phyloP scores from a whole-genome alignment of 2,797 vertebrate species.

The Crypturellus tataupa region DNA sequence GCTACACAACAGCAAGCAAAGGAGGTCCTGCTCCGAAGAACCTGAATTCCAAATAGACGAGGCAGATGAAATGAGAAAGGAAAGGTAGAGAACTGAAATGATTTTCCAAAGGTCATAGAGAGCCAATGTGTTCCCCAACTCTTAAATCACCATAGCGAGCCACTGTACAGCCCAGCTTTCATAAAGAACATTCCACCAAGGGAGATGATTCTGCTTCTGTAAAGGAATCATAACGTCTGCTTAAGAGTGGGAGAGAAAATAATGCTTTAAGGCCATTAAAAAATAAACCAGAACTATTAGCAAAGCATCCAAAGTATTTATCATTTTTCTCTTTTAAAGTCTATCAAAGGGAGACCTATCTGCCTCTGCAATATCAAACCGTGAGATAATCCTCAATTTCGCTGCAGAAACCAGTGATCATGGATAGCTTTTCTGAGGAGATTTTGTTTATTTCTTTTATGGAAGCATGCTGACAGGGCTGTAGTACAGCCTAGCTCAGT shows the following conservation, averaged over 20 bases:
- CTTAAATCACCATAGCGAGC: not conserved
- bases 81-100: not conserved
- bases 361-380: not conserved
- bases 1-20: not conserved
- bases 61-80: not conserved
- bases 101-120: conserved; percentile 30
- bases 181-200: not conserved
- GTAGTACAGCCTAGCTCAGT: conserved; percentile 34
- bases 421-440: not conserved
- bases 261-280: conserved; percentile 17
- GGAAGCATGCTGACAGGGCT: conserved; percentile 29
- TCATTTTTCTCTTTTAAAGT: not conserved
- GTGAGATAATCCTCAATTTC: not conserved
- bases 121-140: not conserved
- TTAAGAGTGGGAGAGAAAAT: not conserved
- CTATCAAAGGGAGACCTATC: not conserved
- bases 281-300: not conserved
- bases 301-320: not conserved
- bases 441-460: conserved; percentile 43
- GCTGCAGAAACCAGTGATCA: not conserved
- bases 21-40: not conserved
- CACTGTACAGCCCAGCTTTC: not conserved
- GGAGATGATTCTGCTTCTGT: not conserved
- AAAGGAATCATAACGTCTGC: not conserved
- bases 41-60: not conserved